Evolutionary conservation across 2,888 invertebrate genomes (phyloP).

Genomic region (Gnatocerus cornutus): DNA sequence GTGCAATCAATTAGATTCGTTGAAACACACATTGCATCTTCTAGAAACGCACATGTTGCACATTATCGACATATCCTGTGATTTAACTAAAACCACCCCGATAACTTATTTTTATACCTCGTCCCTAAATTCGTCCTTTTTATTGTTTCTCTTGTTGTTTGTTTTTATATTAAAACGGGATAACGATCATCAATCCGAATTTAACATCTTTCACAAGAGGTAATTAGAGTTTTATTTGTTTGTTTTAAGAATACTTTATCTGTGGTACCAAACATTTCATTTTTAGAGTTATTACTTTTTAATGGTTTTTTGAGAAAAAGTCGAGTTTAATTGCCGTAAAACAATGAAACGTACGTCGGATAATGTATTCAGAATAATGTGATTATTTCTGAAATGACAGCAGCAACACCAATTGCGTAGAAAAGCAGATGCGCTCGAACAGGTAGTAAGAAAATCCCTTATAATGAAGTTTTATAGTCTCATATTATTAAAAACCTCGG

Average conservation of each 20-base stretch:
- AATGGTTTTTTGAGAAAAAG: constrained; percentile 34
- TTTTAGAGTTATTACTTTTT: constrained; percentile 49
- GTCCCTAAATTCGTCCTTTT: constrained; percentile 16
- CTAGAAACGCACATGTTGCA: constrained; percentile 3
- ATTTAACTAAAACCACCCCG: no score
- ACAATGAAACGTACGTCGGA: constrained; percentile 19
- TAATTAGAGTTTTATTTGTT: constrained; percentile 50
- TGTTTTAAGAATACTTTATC: constrained; percentile 47
- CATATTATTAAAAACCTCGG: constrained; percentile 46
- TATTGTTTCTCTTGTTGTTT: constrained; percentile 43
- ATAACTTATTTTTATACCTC: not conserved
- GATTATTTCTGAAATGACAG: constrained; percentile 46
- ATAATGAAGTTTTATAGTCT: constrained; percentile 49
- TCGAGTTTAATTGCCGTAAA: constrained; percentile 29
- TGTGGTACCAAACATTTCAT: constrained; percentile 47
- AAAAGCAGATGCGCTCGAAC: constrained; percentile 48
- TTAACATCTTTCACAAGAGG: constrained; percentile 50
- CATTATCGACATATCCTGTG: not conserved
- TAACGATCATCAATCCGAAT: constrained; percentile 47
- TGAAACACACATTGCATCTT: constrained; percentile 7
- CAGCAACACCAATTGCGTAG: constrained; percentile 35
- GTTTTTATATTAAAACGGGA: constrained; percentile 47
- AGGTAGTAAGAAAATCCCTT: constrained; percentile 45
- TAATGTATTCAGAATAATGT: constrained; percentile 31
- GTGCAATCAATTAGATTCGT: not conserved